phyloP scores from a whole-genome alignment of 2,888 invertebrate species.

The Euspilapteryx auroguttella region DNA sequence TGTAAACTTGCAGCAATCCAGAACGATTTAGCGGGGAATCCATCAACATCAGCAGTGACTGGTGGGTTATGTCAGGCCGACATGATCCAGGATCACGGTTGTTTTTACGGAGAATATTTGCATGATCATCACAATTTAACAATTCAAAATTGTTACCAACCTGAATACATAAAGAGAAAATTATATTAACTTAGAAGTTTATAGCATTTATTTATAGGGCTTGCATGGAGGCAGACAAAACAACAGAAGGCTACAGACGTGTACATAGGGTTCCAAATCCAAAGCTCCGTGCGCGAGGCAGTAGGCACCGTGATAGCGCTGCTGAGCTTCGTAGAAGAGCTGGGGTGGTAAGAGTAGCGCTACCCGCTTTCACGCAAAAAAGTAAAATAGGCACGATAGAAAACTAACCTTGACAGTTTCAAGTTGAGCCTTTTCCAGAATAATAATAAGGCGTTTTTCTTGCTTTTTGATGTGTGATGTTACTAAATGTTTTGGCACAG shows the following conservation, averaged over 20 bases:
- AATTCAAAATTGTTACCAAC: slow-evolving; percentile 86
- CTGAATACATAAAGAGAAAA: slow-evolving; percentile 48
- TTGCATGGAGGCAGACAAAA: too few species aligned
- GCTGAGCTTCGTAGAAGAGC: too few species aligned
- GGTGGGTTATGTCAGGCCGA: slow-evolving; percentile 96
- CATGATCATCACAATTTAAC: slow-evolving; percentile 93
- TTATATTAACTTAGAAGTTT: too few species aligned
- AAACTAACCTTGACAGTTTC: slow-evolving; percentile 90
- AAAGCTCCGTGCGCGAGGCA: too few species aligned
- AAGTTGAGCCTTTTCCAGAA: slow-evolving; percentile 91
- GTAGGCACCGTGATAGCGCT: too few species aligned
- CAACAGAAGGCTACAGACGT: too few species aligned
- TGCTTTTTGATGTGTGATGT: slow-evolving; percentile 78
- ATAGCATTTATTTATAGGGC: too few species aligned
- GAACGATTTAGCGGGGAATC: slow-evolving; percentile 97
- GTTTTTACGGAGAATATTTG: slow-evolving; percentile 79
- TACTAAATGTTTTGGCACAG: slow-evolving; percentile 75
- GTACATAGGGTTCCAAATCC: too few species aligned
- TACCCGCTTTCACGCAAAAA: too few species aligned
- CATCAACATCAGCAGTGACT: slow-evolving; percentile 95
- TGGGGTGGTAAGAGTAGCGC: too few species aligned
- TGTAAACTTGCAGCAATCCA: slow-evolving; percentile 92
- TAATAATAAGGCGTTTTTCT: slow-evolving; percentile 89
- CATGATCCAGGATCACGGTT: slow-evolving; percentile 86
- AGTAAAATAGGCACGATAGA: slow-evolving; percentile 1